A percentile compares a stretch with the other conserved stretches of the same genome.
phyloP scores from a whole-genome alignment of 2,113 vertebrate genomes.

The Psephotus haematonotus region DNA sequence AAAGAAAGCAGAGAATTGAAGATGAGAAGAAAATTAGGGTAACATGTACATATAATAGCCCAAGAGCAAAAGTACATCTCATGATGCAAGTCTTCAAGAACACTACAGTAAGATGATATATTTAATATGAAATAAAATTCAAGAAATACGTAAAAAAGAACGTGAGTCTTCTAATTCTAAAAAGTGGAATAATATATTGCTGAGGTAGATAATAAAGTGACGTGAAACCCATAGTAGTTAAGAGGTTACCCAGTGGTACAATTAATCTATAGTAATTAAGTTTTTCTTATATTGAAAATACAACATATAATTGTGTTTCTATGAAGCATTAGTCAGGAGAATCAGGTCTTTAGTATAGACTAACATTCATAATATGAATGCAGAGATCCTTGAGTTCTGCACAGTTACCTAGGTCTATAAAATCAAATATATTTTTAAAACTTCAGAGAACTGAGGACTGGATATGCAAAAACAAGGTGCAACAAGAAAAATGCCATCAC shows the following conservation, averaged over 20 bases:
- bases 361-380: not conserved
- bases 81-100: not conserved
- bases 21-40: conserved; percentile 33
- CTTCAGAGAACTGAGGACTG: not conserved
- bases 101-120: not conserved
- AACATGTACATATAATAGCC: not conserved
- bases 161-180: not conserved
- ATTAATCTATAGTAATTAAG: not conserved
- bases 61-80: conserved; percentile 9
- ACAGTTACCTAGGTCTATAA: not conserved
- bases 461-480: not conserved
- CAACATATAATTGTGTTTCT: not conserved
- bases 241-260: not conserved
- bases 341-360: not conserved
- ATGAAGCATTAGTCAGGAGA: not conserved
- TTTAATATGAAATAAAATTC: not conserved
- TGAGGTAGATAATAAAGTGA: not conserved
- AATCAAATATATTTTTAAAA: not conserved
- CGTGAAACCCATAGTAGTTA: not conserved
- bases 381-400: not conserved
- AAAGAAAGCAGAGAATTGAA: conserved; percentile 53
- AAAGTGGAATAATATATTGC: not conserved
- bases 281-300: not conserved
- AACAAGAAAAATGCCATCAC: not conserved
- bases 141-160: not conserved